Evolutionary conservation across 2,113 vertebrate genomes (phyloP).

Genomic region (Monarcha castaneiventris): DNA sequence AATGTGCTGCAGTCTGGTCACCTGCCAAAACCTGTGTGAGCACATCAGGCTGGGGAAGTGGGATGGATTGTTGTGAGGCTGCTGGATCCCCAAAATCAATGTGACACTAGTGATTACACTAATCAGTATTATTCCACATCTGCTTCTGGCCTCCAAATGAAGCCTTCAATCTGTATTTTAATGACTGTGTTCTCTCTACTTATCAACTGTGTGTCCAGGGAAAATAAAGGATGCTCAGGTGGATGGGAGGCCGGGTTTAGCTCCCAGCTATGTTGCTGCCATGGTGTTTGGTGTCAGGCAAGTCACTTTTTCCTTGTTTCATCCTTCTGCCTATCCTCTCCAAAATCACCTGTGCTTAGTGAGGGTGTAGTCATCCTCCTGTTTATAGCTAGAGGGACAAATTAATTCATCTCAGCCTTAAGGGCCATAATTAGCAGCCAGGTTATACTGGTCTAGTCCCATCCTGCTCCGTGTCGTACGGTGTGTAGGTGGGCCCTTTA

Average conservation of each 20-base stretch:
- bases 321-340: background rate
- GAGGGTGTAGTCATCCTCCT: background rate
- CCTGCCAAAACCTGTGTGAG: background rate
- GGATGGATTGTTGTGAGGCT: background rate
- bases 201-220: background rate
- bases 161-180: background rate
- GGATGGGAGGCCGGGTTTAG: background rate
- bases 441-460: conserved; percentile 15
- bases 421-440: conserved; percentile 19
- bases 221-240: background rate
- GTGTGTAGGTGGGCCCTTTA: background rate
- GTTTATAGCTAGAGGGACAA: background rate
- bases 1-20: rapidly evolving
- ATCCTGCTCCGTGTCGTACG: rapidly evolving
- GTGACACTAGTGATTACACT: background rate
- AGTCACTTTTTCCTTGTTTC: background rate
- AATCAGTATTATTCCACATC: background rate
- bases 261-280: background rate
- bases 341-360: background rate
- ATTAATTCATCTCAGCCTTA: background rate
- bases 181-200: background rate
- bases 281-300: background rate
- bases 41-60: background rate
- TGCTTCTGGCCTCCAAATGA: background rate
- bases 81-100: background rate